Evolutionary conservation across 2,888 invertebrate species (phyloP).

Genomic region (Coleophora flavipennella): DNA sequence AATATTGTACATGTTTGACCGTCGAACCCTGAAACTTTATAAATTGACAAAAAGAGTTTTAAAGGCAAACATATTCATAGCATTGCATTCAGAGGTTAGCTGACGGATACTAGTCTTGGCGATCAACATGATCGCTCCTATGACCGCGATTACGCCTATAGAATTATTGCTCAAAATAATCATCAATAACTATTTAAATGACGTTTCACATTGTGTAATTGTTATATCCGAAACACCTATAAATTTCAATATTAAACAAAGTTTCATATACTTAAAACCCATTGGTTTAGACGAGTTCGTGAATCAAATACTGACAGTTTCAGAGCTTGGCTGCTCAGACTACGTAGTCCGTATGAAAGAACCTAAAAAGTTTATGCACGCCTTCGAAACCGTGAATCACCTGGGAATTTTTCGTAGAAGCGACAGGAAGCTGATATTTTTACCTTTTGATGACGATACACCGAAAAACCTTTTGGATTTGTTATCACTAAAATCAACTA

Average conservation of each 20-base stretch:
- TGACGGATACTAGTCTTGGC: too few relatives aligned
- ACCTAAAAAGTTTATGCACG: conserved; percentile 43
- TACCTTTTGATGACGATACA: conserved; percentile 28
- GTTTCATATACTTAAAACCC: conserved; percentile 29
- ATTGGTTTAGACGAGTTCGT: conserved; percentile 25
- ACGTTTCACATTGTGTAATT: conserved; percentile 41
- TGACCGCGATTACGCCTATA: conserved; percentile 18
- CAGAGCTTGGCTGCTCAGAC: conserved; percentile 63
- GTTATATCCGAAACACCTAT: conserved; percentile 38
- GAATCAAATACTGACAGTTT: conserved; percentile 33
- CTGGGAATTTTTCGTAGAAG: conserved; percentile 50
- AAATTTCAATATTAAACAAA: conserved; percentile 21
- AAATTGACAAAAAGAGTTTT: too few relatives aligned
- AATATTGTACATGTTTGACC: too few relatives aligned
- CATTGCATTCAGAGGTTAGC: too few relatives aligned
- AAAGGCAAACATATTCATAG: too few relatives aligned
- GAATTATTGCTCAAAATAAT: conserved; percentile 44
- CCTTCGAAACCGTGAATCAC: conserved; percentile 49
- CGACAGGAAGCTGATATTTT: conserved; percentile 53
- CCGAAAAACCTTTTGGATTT: conserved; percentile 25
- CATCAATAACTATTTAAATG: conserved; percentile 34
- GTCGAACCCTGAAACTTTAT: too few relatives aligned
- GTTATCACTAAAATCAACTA: conserved; percentile 37
- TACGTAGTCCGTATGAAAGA: conserved; percentile 47
- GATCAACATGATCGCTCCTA: background rate